Conservation (phyloP, 53 echinoderm and acorn worm species). For the Astropecten irregularis region DNA sequence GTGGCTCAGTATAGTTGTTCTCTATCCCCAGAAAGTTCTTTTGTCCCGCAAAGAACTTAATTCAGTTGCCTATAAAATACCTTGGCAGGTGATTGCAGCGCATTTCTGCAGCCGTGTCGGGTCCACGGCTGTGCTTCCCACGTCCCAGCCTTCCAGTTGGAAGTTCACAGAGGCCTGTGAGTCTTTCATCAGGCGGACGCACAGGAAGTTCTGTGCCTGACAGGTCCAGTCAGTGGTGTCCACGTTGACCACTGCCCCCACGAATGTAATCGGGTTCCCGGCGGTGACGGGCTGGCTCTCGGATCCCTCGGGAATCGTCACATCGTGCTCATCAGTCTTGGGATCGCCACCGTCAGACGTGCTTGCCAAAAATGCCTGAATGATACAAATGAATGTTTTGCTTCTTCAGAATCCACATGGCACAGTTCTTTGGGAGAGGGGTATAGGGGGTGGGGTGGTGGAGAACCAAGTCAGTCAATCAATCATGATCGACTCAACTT, state of each 20-base stretch:
- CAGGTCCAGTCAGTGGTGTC: constrained; percentile 36
- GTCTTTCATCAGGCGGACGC: constrained; percentile 44
- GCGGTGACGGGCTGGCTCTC: constrained; percentile 24
- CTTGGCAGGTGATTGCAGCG: constrained; percentile 12
- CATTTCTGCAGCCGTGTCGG: not conserved
- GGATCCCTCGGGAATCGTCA: not conserved
- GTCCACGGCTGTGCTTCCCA: not conserved
- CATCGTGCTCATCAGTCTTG: not conserved
- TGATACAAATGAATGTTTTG: not conserved
- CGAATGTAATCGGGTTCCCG: not conserved
- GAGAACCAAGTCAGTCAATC: no score
- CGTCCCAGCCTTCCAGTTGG: constrained; percentile 21
- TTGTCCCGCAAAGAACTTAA: no score
- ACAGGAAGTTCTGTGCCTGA: constrained; percentile 27
- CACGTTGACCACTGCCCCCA: not conserved
- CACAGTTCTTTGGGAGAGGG: no score
- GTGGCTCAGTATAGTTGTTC: no score
- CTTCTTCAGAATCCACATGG: no score
- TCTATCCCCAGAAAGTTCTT: no score
- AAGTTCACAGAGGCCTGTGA: not conserved
- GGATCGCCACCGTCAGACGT: not conserved
- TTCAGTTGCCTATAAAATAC: no score
- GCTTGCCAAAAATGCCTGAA: constrained; percentile 22
- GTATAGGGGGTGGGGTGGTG: no score
- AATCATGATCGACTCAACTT: no score